Conservation (phyloP, 2,888 invertebrate genomes). For the Limenitis camilla region DNA sequence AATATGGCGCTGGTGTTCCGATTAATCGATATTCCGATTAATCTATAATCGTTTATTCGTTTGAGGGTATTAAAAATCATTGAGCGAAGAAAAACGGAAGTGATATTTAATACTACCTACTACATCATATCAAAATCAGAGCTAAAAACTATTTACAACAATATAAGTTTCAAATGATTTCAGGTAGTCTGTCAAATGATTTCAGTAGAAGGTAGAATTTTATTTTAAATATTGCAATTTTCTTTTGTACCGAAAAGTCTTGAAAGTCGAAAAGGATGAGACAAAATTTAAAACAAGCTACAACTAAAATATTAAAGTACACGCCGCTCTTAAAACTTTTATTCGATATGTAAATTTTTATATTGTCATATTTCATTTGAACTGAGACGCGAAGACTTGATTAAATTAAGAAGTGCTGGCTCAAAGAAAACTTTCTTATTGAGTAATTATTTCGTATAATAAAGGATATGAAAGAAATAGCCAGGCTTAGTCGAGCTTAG, state of each 20-base stretch:
- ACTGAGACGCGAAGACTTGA: slow-evolving; percentile 7
- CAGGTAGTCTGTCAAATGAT: no score
- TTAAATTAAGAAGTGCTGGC: slow-evolving; percentile 12
- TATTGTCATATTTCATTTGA: slow-evolving; percentile 8
- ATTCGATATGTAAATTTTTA: slow-evolving; percentile 6
- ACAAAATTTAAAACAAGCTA: neutral
- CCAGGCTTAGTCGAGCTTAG: slow-evolving; percentile 5
- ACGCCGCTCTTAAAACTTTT: slow-evolving; percentile 4
- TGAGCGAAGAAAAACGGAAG: no score
- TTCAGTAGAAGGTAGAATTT: no score
- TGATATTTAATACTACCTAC: no score
- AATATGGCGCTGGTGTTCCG: no score
- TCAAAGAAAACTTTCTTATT: slow-evolving; percentile 21
- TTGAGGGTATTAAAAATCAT: no score
- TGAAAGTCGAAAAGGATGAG: neutral
- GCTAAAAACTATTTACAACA: no score
- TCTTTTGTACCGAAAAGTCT: neutral
- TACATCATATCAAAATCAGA: no score
- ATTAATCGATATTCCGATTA: no score
- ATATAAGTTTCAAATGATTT: no score
- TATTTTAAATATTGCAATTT: no score
- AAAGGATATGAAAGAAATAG: slow-evolving; percentile 16
- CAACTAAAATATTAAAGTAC: slow-evolving; percentile 3
- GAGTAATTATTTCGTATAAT: slow-evolving; percentile 21
- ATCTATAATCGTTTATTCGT: no score